Conservation (phyloP, 2,888 invertebrate genomes). For the Campoletis raptor region DNA sequence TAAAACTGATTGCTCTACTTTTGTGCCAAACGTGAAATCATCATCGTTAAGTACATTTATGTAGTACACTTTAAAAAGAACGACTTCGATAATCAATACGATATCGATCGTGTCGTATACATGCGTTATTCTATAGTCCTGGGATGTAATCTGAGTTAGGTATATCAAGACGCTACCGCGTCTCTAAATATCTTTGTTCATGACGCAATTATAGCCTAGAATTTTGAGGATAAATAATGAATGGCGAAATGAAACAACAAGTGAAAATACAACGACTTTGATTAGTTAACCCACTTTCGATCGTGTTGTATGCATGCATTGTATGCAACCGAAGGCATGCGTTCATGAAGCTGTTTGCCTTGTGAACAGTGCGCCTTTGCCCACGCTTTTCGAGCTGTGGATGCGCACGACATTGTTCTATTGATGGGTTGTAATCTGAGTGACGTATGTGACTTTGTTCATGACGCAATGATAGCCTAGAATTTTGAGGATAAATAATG, state of each 20-base stretch:
- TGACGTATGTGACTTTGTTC: not conserved
- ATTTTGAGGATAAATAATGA: not conserved
- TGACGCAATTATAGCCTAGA: not conserved
- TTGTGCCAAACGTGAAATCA: not conserved
- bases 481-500: not conserved
- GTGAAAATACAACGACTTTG: slow-evolving; percentile 11
- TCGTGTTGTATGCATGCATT: slow-evolving; percentile 5
- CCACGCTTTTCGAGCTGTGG: too few species aligned
- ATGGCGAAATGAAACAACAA: not conserved
- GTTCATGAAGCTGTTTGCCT: slow-evolving; percentile 1
- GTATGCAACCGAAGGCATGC: slow-evolving; percentile 11
- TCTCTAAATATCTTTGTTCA: slow-evolving; percentile 6
- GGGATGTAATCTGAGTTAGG: not conserved
- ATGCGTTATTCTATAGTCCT: not conserved
- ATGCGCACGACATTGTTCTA: too few species aligned
- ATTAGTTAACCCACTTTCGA: slow-evolving; percentile 13
- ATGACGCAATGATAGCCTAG: not conserved
- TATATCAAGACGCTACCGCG: too few species aligned
- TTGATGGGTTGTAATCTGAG: not conserved
- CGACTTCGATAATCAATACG: not conserved
- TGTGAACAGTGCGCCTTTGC: slow-evolving; percentile 13
- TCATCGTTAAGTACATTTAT: not conserved
- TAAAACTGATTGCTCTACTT: not conserved
- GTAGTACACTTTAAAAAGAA: not conserved
- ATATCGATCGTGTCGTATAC: slow-evolving; percentile 11